Percentiles rank a stretch among this genome's conserved stretches.
Evolutionary conservation across 2,888 invertebrate genomes (phyloP).

Genomic region (Acanthosepion lycidas): DNA sequence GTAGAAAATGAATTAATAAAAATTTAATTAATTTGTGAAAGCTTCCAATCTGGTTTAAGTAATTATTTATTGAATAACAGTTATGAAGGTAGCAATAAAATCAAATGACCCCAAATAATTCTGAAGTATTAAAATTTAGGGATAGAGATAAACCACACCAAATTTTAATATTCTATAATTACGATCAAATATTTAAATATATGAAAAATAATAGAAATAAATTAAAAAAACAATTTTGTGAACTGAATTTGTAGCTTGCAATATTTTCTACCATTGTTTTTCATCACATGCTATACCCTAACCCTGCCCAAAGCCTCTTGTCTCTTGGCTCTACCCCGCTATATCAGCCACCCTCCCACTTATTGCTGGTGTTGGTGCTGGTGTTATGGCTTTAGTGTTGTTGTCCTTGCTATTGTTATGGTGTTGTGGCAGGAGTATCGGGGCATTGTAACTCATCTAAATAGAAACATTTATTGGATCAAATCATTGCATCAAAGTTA

Average conservation of each 20-base stretch:
- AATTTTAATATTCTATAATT: background rate
- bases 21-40: no score
- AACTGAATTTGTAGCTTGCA: slow-evolving; percentile 17
- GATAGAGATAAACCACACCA: background rate
- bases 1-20: no score
- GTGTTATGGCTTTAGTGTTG: slow-evolving; percentile 33
- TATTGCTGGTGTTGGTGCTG: slow-evolving; percentile 33
- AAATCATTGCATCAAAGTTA: background rate
- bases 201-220: background rate
- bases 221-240: background rate
- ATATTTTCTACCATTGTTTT: slow-evolving; percentile 16
- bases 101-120: background rate
- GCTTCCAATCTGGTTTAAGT: background rate
- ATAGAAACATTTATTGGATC: background rate
- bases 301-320: slow-evolving; percentile 15
- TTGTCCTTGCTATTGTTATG: slow-evolving; percentile 33
- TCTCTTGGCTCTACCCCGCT: background rate
- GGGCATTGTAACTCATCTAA: background rate
- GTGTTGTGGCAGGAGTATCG: slow-evolving; percentile 22
- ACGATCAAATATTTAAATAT: background rate
- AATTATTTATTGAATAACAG: background rate
- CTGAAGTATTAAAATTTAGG: background rate
- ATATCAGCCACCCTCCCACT: slow-evolving; percentile 23
- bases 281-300: background rate
- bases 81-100: background rate